Base-by-base conservation (phyloP, 2,888 invertebrate species). In the Eretmocerus hayati region DNA sequence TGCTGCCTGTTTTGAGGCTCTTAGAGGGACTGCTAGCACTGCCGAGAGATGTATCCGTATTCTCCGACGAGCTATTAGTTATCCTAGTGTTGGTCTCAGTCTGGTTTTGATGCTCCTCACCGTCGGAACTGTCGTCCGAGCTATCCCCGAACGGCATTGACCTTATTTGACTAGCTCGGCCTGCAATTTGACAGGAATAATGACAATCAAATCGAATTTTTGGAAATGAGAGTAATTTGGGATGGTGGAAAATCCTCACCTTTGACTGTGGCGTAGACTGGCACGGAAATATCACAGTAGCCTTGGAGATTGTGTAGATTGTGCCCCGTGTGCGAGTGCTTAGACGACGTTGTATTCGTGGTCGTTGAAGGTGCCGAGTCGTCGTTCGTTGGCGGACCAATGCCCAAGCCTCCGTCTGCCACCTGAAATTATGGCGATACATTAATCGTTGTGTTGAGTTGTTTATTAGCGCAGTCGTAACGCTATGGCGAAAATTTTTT, bases 81-180 rank as follows among this genome's bases (percentile, higher is more conserved):
- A 73, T 74, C 44, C 73, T 66, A 30, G 73, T 75, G 30, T 48
- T 53, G 30, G 72, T 74, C 52, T 79, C 79, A 65, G 79, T 78
- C 23, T 79, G 80, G 56, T 72, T 72, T 2, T 71, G 71, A 49
- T 71, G 71, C 56, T 85, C 89, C 70, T 92, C 92, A 22, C 93
- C 92, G 65, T 94, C 94, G 9, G 92, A 92, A 2, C 92, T 93
- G 67, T 95, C 94, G 64, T 91, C 91, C 0, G 91, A 90, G 4
- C 92, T 92, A 62, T 95, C 94, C 2, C 93, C 94, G 69, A 95
- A 94, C 8, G 94, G 94, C 81, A 93, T 90, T 37, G 92, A 93
- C 59, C 94, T 80, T 61, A 95, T 95, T 75, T 94, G 94, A 72
- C 93, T 92, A 57, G 94, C 94, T 62, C 93, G 83, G 50, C 65